phyloP scores from a whole-genome alignment of 1,140 invertebrate genomes.

The Ridgeia piscesae region DNA sequence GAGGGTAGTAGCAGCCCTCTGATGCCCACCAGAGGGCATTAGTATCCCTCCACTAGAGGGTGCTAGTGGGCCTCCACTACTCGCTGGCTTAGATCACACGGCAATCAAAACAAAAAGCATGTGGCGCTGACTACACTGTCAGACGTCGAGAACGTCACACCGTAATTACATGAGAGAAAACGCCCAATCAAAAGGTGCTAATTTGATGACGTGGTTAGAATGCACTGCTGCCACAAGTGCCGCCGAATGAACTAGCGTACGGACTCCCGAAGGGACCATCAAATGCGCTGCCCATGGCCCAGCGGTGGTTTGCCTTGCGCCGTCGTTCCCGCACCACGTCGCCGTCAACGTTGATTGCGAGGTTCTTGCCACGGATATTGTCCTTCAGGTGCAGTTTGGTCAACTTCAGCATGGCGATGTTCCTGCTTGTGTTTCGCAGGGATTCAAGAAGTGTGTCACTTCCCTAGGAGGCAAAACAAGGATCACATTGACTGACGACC shows the following conservation, averaged over 20 bases:
- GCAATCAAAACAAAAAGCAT: background rate
- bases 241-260: background rate
- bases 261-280: background rate
- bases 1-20: background rate
- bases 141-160: background rate
- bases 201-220: background rate
- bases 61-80: background rate
- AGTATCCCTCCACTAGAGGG: background rate
- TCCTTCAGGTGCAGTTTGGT: conserved; percentile 45
- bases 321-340: conserved; percentile 50
- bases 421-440: conserved; percentile 50
- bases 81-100: background rate
- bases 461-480: conserved; percentile 35
- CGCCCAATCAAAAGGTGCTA: background rate
- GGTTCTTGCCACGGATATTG: conserved; percentile 51
- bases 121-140: background rate
- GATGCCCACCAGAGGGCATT: too few relatives aligned
- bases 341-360: conserved; percentile 43
- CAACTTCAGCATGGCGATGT: conserved; percentile 51
- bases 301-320: conserved; percentile 49
- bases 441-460: conserved; percentile 51
- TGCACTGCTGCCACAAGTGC: background rate
- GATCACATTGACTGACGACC: background rate
- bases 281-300: conserved; percentile 45
- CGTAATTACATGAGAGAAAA: background rate